Conservation (phyloP, 2,113 vertebrate genomes). For the Dipodomys spectabilis region DNA sequence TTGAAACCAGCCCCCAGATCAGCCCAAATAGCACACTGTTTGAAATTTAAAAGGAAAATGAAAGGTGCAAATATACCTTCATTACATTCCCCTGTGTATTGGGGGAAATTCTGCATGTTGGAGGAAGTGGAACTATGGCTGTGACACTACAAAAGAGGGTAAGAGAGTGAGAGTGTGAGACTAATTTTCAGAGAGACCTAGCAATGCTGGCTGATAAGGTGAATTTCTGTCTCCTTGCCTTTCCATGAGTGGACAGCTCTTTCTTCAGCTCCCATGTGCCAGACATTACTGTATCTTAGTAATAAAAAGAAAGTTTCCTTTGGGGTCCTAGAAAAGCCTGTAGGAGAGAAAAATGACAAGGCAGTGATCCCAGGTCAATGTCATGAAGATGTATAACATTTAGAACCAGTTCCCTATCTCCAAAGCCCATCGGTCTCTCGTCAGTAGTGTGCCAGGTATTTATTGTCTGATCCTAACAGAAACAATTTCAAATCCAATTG, state of each 20-base stretch:
- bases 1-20: slow-evolving; percentile 10
- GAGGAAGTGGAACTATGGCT: background rate
- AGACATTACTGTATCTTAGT: background rate
- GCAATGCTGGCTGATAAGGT: too few species aligned
- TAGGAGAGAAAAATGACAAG: background rate
- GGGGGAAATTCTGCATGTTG: background rate
- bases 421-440: background rate
- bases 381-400: background rate
- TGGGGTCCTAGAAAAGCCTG: slow-evolving; percentile 24
- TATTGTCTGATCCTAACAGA: slow-evolving; percentile 24
- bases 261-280: background rate
- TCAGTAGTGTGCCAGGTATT: background rate
- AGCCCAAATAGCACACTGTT: slow-evolving; percentile 9
- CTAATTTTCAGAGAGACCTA: background rate
- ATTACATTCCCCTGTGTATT: background rate
- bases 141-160: background rate
- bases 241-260: background rate
- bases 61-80: background rate
- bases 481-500: slow-evolving; percentile 9
- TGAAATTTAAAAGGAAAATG: slow-evolving; percentile 8
- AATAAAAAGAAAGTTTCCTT: background rate
- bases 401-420: background rate
- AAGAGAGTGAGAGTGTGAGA: background rate
- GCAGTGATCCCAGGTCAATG: fast-evolving
- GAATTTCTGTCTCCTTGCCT: background rate